These are phyloP conservation scores for Avahi laniger DNA, from an alignment of 2,797 vertebrate genomes.

Conservation along the genomic window DNA sequence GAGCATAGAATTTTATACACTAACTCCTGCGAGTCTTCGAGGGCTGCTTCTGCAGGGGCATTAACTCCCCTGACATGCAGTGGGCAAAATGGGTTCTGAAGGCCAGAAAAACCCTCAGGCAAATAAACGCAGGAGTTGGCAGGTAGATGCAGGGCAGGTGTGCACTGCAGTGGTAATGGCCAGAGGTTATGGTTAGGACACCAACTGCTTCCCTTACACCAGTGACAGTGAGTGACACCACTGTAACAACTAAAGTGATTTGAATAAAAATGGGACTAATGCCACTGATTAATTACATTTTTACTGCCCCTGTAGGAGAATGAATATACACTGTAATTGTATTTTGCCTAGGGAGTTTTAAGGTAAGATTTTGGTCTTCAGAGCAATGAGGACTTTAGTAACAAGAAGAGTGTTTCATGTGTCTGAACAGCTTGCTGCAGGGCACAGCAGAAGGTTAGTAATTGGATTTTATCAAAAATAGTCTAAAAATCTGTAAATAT, in stretches of 20 bases:
- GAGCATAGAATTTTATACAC: not conserved
- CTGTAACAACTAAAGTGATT: not conserved
- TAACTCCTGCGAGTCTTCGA: not conserved
- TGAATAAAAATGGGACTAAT: slow-evolving; percentile 23
- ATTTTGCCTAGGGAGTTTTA: slow-evolving; percentile 70
- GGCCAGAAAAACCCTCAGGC: not conserved
- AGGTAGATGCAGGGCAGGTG: not conserved
- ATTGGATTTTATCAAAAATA: slow-evolving; percentile 74
- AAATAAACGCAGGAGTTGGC: not conserved
- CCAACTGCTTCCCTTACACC: not conserved
- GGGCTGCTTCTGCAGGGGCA: not conserved
- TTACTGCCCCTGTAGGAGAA: slow-evolving; percentile 34
- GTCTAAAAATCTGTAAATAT: slow-evolving; percentile 68
- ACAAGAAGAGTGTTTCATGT: slow-evolving; percentile 64
- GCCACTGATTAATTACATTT: slow-evolving; percentile 52
- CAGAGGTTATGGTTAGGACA: not conserved
- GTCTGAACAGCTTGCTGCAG: slow-evolving; percentile 64
- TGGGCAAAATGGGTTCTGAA: not conserved
- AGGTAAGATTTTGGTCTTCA: slow-evolving; percentile 66
- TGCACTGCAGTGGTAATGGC: not conserved
- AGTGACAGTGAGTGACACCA: not conserved
- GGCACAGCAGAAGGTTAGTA: slow-evolving; percentile 66
- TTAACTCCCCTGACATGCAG: not conserved
- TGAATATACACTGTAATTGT: slow-evolving; percentile 63
- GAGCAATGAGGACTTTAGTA: slow-evolving; percentile 66